Conservation (phyloP, 1,140 invertebrate species). For the Eupeodes corollae region DNA sequence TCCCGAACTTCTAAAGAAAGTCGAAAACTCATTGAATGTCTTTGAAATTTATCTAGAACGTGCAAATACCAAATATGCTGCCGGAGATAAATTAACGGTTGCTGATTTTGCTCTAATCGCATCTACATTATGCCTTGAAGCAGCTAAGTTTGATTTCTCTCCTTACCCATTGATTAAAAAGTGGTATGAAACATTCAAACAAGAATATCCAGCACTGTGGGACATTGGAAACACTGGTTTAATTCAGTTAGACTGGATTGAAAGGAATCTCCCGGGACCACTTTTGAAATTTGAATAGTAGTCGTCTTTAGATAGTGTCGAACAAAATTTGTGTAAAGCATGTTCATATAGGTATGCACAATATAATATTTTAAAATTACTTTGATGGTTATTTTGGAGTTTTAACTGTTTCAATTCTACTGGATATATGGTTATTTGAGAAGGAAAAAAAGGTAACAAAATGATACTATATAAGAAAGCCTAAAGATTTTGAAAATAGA, state of each 20-base stretch:
- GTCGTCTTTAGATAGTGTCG: too few species aligned
- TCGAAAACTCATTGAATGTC: constrained; percentile 50
- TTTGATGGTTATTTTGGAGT: too few species aligned
- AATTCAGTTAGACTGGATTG: constrained; percentile 51
- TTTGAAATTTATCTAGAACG: constrained; percentile 56
- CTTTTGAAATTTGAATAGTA: constrained; percentile 30
- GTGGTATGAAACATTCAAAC: constrained; percentile 60
- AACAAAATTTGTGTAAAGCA: too few species aligned
- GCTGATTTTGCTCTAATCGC: constrained; percentile 60
- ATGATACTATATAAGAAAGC: too few species aligned
- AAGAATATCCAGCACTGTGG: constrained; percentile 54
- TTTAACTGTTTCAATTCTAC: too few species aligned
- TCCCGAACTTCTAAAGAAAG: constrained; percentile 49
- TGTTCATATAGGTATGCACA: too few species aligned
- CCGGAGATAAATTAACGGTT: constrained; percentile 55
- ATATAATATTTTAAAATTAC: too few species aligned
- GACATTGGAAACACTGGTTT: constrained; percentile 51
- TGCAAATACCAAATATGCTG: constrained; percentile 51
- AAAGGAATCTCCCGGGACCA: constrained; percentile 56
- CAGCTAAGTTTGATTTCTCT: constrained; percentile 52
- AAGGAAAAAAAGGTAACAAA: too few species aligned
- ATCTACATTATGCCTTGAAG: constrained; percentile 58
- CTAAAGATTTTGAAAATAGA: too few species aligned
- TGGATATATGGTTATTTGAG: too few species aligned
- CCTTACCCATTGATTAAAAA: constrained; percentile 43